Evolutionary conservation across 2,888 invertebrate genomes (phyloP), one percentile per base, ranked within the genome.

Genomic region (Thera britannica): DNA sequence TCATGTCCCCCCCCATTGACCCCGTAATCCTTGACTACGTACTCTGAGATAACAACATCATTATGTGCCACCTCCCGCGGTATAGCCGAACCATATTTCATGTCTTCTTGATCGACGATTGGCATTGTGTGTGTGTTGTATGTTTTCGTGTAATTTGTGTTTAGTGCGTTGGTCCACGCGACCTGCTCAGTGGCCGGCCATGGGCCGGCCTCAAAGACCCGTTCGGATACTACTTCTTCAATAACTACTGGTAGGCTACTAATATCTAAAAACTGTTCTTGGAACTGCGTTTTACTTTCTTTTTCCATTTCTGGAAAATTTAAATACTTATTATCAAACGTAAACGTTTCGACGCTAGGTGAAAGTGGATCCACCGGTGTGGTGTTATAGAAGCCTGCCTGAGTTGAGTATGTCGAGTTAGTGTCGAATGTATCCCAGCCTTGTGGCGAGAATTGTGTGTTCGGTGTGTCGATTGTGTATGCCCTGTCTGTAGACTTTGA

Each of bases 391-490:
- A 87, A 85, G 75, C 85, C 85, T 76, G 86, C 77, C 75, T 82
- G 88, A 71, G 85, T 81, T 23, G 23, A 23, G 71, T 83, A 75
- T 71, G 90, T 86, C 82, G 89, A 90, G 74, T 84, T 90, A 82
- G 84, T 86, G 86, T 89, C 91, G 70, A 85, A 79, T 69, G 79
- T 77, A 77, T 91, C 92, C 91, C 91, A 90, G 82, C 87, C 89
- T 78, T 86, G 87, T 69, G 92, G 90, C 83, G 92, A 90, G 89
- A 88, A 82, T 81, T 84, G 83, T 84, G 90, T 91, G 84, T 90
- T 85, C 84, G 81, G 83, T 86, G 90, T 92, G 86, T 92, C 86
- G 81, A 85, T 89, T 82, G 86, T 87, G 79, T 84, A 84, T 87
- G 90, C 87, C 88, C 85, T 88, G 82, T 88, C 88, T 75, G 81